Percentiles rank a stretch among this genome's conserved stretches.
phyloP scores from a whole-genome alignment of 1,140 invertebrate species.

The Bombus terrestris region DNA sequence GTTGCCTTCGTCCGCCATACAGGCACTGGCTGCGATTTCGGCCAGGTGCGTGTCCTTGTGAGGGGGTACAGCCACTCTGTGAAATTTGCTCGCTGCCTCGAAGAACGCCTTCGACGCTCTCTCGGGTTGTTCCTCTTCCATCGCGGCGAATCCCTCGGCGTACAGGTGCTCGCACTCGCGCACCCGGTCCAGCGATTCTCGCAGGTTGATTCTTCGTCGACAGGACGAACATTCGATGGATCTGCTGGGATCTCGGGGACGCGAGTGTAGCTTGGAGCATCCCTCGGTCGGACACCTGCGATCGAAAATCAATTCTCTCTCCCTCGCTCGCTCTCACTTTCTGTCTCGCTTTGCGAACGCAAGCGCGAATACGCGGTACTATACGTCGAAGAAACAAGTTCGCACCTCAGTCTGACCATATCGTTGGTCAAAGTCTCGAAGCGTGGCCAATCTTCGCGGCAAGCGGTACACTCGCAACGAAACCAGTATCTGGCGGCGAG shows the following conservation, averaged over 20 bases:
- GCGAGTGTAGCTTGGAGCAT: conserved; percentile 83
- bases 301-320: background rate
- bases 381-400: too few species aligned
- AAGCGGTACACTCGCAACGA: conserved; percentile 89
- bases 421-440: conserved; percentile 85
- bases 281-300: conserved; percentile 84
- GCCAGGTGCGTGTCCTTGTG: conserved; percentile 85
- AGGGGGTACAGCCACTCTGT: conserved; percentile 83
- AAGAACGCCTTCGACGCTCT: conserved; percentile 83
- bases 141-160: conserved; percentile 77
- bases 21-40: conserved; percentile 85
- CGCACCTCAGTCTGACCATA: conserved; percentile 60
- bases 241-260: conserved; percentile 63
- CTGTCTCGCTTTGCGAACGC: too few species aligned
- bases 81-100: conserved; percentile 77
- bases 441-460: conserved; percentile 89
- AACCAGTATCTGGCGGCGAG: conserved; percentile 92
- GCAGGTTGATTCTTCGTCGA: conserved; percentile 83
- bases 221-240: conserved; percentile 82
- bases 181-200: conserved; percentile 79
- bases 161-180: conserved; percentile 83
- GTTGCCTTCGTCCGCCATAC: conserved; percentile 81
- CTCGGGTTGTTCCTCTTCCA: conserved; percentile 79
- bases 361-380: too few species aligned
- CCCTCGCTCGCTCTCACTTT: background rate